Base-by-base conservation (phyloP, 2,113 vertebrate genomes). In the Connochaetes taurinus region DNA sequence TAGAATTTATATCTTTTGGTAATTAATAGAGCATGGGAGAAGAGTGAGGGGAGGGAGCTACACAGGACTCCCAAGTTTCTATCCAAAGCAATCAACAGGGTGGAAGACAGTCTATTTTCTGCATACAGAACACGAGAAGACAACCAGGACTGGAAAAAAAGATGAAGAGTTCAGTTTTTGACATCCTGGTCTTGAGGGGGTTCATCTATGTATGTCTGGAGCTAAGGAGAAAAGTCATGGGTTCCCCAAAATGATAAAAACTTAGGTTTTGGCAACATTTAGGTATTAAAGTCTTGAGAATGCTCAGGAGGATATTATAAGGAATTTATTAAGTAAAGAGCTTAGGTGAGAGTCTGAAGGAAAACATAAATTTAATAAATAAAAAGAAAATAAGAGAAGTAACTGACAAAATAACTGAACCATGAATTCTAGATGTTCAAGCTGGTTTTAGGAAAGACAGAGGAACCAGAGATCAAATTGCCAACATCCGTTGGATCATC, bases 401-500 rank as follows among this genome's bases (percentile, higher is more conserved):
- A 90, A 36, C 47, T 84, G 53, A 21, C 1, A 76, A 67, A 93
- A 71, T 71, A 71, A 36, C n/a, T 71, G n/a, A 71, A 71, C 17
- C 5, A 5, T 36, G n/a, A 71, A 71, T 71, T 71, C 8, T 19
- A 71, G 64, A 71, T 11, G 0, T 71, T 71, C 67, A 71, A 40
- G 19, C n/a, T 36, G 19, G 2, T 1, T 40, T 71, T 71, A 36
- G 67, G 36, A 71, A 40, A 71, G 64, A 19, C 5, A 36, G 19
- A 71, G n/a, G 67, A 40, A 36, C 67, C 17, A 23, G n/a, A 71
- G 64, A 71, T 71, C 64, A 21, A 23, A 23, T 36, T 23, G 9
- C 2, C 19, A 71, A 36, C 17, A 6, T 36, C 9, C 0, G 0
- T 2, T 23, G n/a, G 17, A 21, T 71, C n/a, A 36, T 71, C 9